Conservation (phyloP, 2,888 invertebrate species). For the Pemphredon lugubris region DNA sequence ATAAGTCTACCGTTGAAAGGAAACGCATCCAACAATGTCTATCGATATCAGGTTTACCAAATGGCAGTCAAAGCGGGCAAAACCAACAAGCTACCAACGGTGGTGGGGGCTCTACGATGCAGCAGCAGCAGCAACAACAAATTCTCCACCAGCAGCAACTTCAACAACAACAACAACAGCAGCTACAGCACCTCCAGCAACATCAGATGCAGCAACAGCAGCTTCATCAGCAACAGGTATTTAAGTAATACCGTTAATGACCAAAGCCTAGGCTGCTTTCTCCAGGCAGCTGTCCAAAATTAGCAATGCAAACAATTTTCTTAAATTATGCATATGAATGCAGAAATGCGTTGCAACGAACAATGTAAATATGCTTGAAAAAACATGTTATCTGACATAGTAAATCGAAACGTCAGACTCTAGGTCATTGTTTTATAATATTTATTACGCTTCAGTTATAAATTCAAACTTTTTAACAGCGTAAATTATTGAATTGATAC, state of each 20-base stretch:
- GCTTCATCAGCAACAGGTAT: conserved; percentile 84
- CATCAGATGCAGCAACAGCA: conserved; percentile 82
- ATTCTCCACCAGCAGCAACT: conserved; percentile 73
- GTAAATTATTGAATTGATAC: conserved; percentile 39
- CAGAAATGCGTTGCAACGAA: neutral
- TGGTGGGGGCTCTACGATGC: conserved; percentile 67
- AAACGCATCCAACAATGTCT: conserved; percentile 11
- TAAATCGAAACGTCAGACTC: conserved; percentile 27
- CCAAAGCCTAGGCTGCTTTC: conserved; percentile 46
- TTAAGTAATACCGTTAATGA: conserved; percentile 72
- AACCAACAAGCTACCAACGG: conserved; percentile 73
- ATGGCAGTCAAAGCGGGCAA: conserved; percentile 74
- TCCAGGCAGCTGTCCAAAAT: conserved; percentile 37
- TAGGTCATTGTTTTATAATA: conserved; percentile 8
- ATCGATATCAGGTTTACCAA: conserved; percentile 71
- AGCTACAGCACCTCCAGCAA: conserved; percentile 83
- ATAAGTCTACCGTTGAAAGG: neutral
- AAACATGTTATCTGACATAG: neutral
- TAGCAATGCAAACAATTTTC: conserved; percentile 19
- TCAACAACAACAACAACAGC: conserved; percentile 82
- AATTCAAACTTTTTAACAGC: conserved; percentile 22
- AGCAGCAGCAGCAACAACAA: conserved; percentile 76
- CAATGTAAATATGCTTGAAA: neutral
- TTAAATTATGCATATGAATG: conserved; percentile 2
- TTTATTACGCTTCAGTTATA: conserved; percentile 20